Percentiles rank a stretch among this genome's conserved stretches.
phyloP scores from a whole-genome alignment of 2,797 vertebrate species.

The Ispidina lecontei region DNA sequence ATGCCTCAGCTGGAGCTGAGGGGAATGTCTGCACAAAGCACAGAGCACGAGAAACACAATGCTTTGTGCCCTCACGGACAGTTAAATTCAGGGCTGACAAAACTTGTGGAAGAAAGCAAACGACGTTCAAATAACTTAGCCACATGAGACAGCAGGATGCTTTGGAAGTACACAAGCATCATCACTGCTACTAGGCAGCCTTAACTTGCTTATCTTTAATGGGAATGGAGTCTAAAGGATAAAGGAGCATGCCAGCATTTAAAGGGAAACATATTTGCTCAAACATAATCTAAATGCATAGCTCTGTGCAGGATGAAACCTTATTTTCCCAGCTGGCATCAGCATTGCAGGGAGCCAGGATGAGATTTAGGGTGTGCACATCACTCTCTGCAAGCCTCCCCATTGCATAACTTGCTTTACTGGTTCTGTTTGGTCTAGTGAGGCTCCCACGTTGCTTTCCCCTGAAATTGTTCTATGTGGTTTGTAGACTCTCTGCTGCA shows the following conservation, averaged over 20 bases:
- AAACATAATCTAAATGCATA: neutral
- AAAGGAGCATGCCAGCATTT: neutral
- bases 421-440: neutral
- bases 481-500: neutral
- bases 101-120: neutral
- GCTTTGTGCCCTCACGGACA: neutral
- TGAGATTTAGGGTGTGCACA: neutral
- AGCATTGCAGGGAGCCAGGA: neutral
- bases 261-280: neutral
- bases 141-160: neutral
- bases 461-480: neutral
- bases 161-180: neutral
- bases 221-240: neutral
- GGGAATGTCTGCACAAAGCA: neutral
- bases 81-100: neutral
- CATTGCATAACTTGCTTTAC: neutral
- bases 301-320: neutral
- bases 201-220: neutral
- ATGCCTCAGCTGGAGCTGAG: fast-evolving
- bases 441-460: neutral
- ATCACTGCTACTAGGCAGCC: neutral
- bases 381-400: neutral
- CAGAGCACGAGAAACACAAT: neutral
- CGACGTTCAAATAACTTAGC: neutral
- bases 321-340: neutral